phyloP scores from a whole-genome alignment of 2,888 invertebrate genomes.

The Pandemis cinnamomeana region DNA sequence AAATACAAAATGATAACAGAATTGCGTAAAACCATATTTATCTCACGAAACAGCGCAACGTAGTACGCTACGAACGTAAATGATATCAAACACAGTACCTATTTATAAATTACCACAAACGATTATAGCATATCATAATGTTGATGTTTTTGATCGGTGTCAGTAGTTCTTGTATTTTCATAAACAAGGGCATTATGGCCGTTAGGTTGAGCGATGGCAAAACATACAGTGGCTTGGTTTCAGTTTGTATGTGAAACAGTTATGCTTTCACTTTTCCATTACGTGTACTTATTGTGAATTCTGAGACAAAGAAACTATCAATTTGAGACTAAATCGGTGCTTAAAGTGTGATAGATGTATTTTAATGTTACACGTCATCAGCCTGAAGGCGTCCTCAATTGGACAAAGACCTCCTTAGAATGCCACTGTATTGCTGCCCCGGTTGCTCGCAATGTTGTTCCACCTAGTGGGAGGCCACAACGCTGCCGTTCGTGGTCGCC shows the following conservation, averaged over 20 bases:
- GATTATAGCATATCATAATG: neutral
- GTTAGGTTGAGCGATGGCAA: neutral
- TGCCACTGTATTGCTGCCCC: too few relatives aligned
- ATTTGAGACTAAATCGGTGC: too few relatives aligned
- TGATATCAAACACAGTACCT: neutral
- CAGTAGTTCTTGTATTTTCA: neutral
- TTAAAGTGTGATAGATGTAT: too few relatives aligned
- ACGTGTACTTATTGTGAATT: neutral
- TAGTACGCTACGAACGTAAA: slow-evolving; percentile 23
- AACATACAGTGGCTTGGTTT: neutral
- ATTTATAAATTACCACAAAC: slow-evolving; percentile 3
- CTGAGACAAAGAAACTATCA: neutral
- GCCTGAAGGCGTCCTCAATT: too few relatives aligned
- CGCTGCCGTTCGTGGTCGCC: too few relatives aligned
- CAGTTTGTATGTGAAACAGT: neutral
- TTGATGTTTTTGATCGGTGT: neutral
- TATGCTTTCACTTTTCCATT: neutral
- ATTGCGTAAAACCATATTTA: slow-evolving; percentile 22
- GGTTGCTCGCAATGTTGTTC: too few relatives aligned
- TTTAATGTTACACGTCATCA: too few relatives aligned
- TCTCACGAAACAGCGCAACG: slow-evolving; percentile 12
- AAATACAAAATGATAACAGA: slow-evolving; percentile 5
- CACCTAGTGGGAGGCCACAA: too few relatives aligned
- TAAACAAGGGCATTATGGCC: neutral
- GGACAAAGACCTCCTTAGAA: too few relatives aligned